Evolutionary conservation across 35 echinoderm and acorn worm genomes (phyloP).

Genomic region (Apostichopus californicus): DNA sequence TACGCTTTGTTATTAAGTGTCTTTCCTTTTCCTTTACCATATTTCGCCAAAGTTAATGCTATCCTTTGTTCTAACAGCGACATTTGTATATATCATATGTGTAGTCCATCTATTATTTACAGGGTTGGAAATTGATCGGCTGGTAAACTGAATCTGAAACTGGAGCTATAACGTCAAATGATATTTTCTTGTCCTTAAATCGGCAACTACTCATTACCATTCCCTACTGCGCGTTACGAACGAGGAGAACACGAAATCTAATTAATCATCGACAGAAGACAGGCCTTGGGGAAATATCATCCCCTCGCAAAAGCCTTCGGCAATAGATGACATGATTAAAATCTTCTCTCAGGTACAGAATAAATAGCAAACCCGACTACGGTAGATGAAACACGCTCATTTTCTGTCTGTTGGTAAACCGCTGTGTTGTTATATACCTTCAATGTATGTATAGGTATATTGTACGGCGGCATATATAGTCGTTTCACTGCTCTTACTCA

Average conservation of each 20-base stretch:
- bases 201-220: slow-evolving; percentile 37
- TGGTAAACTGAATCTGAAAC: too few relatives aligned
- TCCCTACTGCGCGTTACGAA: background rate
- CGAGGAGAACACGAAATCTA: background rate
- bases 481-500: too few relatives aligned
- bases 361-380: slow-evolving; percentile 24
- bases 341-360: slow-evolving; percentile 29
- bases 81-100: too few relatives aligned
- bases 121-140: too few relatives aligned
- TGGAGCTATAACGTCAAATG: background rate
- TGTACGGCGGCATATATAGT: too few relatives aligned
- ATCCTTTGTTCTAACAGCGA: too few relatives aligned
- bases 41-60: too few relatives aligned
- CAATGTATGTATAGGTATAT: too few relatives aligned
- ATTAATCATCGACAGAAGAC: slow-evolving; percentile 39
- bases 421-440: too few relatives aligned
- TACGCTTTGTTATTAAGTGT: too few relatives aligned
- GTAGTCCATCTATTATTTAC: too few relatives aligned
- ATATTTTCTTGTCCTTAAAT: background rate
- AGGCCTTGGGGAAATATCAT: slow-evolving; percentile 11
- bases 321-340: slow-evolving; percentile 43
- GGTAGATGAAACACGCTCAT: slow-evolving; percentile 8
- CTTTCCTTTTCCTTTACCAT: too few relatives aligned
- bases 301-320: background rate
- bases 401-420: background rate